Percentiles rank a stretch among this genome's conserved stretches.
These are phyloP conservation scores for Mamestra configurata DNA, from an alignment of 1,140 invertebrate genomes.

Conservation along the genomic window DNA sequence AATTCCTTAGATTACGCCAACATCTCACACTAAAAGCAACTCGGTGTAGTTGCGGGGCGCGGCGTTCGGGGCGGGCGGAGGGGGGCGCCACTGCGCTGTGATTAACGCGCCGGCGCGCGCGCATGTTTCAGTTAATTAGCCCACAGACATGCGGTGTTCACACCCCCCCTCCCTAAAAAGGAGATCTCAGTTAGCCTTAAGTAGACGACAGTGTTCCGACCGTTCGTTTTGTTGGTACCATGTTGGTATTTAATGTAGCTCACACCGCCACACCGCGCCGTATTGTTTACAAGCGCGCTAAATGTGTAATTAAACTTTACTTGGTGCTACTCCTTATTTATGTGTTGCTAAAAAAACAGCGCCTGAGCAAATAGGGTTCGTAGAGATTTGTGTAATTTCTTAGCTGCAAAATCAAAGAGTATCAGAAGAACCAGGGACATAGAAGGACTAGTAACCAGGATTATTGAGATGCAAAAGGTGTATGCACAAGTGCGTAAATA, in stretches of 20 bases:
- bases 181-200: conserved; percentile 82
- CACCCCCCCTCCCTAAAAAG: conserved; percentile 78
- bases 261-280: conserved; percentile 43
- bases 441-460: not conserved
- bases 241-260: conserved; percentile 44
- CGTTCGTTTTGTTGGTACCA: conserved; percentile 63
- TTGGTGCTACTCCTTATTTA: conserved; percentile 17
- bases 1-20: conserved; percentile 79
- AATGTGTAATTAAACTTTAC: conserved; percentile 43
- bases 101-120: conserved; percentile 79
- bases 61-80: conserved; percentile 13
- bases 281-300: conserved; percentile 47
- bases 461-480: not conserved
- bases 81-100: conserved; percentile 74
- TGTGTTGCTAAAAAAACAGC: not conserved
- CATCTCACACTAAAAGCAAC: conserved; percentile 83
- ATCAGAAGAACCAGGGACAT: not conserved
- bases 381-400: not conserved
- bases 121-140: conserved; percentile 85
- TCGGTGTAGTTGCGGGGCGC: conserved; percentile 73
- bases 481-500: not conserved
- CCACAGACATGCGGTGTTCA: conserved; percentile 77
- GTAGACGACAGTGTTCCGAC: conserved; percentile 68
- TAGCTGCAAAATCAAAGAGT: not conserved
- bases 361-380: not conserved